Evolutionary conservation across 2,888 invertebrate species (phyloP), one percentile per base, ranked within the genome.

Genomic region (Pyrochroa serraticornis): DNA sequence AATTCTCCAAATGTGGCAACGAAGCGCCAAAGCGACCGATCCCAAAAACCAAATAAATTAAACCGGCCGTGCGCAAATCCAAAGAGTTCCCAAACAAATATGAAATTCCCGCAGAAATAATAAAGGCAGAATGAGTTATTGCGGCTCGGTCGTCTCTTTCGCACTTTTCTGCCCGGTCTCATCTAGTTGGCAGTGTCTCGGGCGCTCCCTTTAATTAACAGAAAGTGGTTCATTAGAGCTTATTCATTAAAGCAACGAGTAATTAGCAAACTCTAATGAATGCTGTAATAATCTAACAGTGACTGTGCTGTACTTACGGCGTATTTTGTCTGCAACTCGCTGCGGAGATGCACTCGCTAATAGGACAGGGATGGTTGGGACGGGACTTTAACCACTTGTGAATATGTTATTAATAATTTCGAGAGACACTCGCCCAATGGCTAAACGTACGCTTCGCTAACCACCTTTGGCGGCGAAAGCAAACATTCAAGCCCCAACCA

Each of bases 201-300:
- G 75, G 74, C 76, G 76, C 76, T 77, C 77, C 88, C 89, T 90
- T 89, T 90, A 89, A 90, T 90, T 90, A 89, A 89, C 89, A 89
- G 88, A 90, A 89, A 90, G 90, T 89, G 89, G 89, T 90, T 90
- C 90, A 90, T 90, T 90, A 89, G 89, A 88, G 89, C 88, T 89
- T 89, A 89, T 89, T 90, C 89, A 90, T 90, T 90, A 90, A 88
- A 89, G 89, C 88, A 88, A 88, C 88, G 88, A 88, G 89, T 89
- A 90, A 90, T 90, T 89, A 90, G 89, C 88, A 88, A 89, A 88
- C 88, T 89, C 88, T 88, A 89, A 87, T 87, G 87, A 88, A 88
- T 87, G 86, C 87, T 85, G 86, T 87, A 87, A 87, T 87, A 87
- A 87, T 87, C 87, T 86, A 86, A 85, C 78, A 77, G 78, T 76